Evolutionary conservation across 2,797 vertebrate genomes (phyloP).

Genomic region (Hypotaenidia philippensis): DNA sequence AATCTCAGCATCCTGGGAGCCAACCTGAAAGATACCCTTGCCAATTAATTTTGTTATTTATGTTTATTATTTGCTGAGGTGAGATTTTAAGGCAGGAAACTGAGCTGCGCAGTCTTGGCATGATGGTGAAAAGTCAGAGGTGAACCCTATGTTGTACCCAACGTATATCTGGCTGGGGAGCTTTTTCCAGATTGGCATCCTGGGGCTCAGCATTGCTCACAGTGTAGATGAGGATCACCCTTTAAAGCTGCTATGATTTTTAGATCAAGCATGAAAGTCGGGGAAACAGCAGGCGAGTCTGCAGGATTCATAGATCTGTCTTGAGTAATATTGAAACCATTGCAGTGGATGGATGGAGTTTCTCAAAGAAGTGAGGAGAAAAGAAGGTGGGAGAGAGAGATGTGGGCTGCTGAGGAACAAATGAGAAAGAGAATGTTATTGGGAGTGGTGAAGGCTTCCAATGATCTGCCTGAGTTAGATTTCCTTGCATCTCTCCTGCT

Average conservation of each 20-base stretch:
- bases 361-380: neutral
- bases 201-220: neutral
- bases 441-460: neutral
- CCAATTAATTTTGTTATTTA: neutral
- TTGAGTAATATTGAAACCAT: neutral
- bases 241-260: neutral
- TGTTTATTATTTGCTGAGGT: neutral
- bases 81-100: neutral
- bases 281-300: neutral
- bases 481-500: neutral
- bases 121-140: neutral
- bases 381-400: neutral
- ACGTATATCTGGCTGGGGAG: neutral
- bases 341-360: neutral
- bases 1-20: neutral
- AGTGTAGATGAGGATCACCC: neutral
- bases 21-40: neutral
- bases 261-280: neutral
- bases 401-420: neutral
- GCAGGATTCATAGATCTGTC: neutral
- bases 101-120: neutral
- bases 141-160: accelerated
- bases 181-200: neutral
- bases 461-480: neutral
- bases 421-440: neutral